These are phyloP conservation scores for Galerucella nymphaeae DNA, from an alignment of 2,888 invertebrate genomes.

Conservation along the genomic window DNA sequence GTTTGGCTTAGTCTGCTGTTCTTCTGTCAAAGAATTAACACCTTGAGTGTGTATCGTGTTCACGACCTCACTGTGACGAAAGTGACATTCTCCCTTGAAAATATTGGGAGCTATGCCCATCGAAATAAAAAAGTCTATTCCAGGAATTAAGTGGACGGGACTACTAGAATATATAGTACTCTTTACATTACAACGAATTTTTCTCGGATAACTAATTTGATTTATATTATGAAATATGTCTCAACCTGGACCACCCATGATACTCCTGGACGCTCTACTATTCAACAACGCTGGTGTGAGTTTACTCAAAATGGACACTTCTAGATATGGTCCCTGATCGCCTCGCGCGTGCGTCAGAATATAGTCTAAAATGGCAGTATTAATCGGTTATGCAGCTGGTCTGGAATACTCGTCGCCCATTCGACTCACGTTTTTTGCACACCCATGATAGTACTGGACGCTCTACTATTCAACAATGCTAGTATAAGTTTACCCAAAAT, in stretches of 20 bases:
- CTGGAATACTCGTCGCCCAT: too few species aligned
- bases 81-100: neutral
- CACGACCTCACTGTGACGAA: neutral
- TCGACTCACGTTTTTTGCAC: too few species aligned
- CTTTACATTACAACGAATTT: neutral
- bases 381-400: too few species aligned
- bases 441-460: neutral
- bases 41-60: neutral
- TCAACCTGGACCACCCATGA: slow-evolving; percentile 7
- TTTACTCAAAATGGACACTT: too few species aligned
- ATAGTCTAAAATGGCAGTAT: too few species aligned
- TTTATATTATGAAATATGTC: neutral
- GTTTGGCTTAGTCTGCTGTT: neutral
- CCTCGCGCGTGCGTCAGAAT: too few species aligned
- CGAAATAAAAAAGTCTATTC: neutral
- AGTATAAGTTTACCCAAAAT: too few species aligned
- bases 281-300: too few species aligned
- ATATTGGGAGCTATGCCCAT: slow-evolving; percentile 4
- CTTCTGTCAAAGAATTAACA: neutral
- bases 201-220: neutral
- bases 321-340: too few species aligned
- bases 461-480: too few species aligned
- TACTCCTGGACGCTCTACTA: neutral
- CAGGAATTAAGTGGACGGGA: neutral
- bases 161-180: neutral